phyloP scores from a whole-genome alignment of 2,113 vertebrate species.

The Nesoenas mayeri region DNA sequence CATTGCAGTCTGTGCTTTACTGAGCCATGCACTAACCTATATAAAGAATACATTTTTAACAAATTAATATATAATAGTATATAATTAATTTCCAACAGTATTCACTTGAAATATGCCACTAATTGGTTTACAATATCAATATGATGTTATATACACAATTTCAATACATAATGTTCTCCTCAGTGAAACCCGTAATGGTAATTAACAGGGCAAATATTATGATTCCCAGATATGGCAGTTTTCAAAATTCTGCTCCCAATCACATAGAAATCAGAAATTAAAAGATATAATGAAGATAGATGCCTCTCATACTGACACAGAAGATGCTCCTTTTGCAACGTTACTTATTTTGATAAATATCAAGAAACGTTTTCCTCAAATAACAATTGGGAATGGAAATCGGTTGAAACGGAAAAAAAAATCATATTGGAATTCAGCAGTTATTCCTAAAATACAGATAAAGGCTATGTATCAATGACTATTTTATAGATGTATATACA shows the following conservation, averaged over 20 bases:
- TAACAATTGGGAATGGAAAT: background rate
- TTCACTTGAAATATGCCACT: background rate
- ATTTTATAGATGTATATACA: background rate
- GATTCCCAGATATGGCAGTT: background rate
- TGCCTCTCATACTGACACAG: background rate
- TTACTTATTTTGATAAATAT: background rate
- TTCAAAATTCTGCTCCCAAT: background rate
- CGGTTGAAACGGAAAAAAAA: background rate
- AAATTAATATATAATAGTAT: background rate
- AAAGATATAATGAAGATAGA: background rate
- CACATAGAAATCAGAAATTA: background rate
- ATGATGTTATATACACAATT: background rate
- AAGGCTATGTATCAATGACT: background rate
- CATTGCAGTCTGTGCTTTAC: constrained; percentile 82
- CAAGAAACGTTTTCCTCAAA: background rate
- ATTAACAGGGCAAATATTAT: background rate
- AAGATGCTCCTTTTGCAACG: background rate
- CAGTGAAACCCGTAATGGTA: background rate
- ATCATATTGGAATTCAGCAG: background rate
- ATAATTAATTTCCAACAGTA: background rate
- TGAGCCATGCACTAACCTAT: constrained; percentile 81
- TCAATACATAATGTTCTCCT: background rate
- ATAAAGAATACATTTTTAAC: background rate
- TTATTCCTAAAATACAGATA: background rate
- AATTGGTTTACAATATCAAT: background rate